phyloP scores from a whole-genome alignment of 1,140 invertebrate genomes.

The Thalassaphorura encarpata region DNA sequence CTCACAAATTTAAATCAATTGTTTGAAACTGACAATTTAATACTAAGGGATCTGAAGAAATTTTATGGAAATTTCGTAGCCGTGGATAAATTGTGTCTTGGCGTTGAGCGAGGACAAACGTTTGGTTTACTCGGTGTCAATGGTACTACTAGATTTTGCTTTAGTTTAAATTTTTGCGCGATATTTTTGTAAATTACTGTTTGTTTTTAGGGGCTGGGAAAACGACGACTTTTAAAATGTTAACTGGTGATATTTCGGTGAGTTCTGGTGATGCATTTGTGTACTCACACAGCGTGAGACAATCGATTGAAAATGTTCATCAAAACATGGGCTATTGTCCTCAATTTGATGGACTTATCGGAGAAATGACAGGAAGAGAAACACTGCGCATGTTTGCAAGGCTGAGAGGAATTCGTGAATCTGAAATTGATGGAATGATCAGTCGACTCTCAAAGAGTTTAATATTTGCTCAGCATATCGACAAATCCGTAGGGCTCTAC shows the following conservation, averaged over 20 bases:
- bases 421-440: slow-evolving; percentile 35
- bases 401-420: slow-evolving; percentile 56
- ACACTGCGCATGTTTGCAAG: slow-evolving; percentile 61
- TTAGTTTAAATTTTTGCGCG: neutral
- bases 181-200: neutral
- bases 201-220: slow-evolving; percentile 48
- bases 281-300: slow-evolving; percentile 39
- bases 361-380: slow-evolving; percentile 66
- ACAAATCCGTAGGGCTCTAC: slow-evolving; percentile 41
- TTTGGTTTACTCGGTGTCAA: slow-evolving; percentile 16
- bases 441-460: slow-evolving; percentile 36
- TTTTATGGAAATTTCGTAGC: slow-evolving; percentile 35
- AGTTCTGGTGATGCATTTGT: slow-evolving; percentile 50
- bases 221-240: slow-evolving; percentile 78
- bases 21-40: slow-evolving; percentile 4
- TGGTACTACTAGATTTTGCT: slow-evolving; percentile 46
- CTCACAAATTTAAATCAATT: neutral
- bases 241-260: slow-evolving; percentile 63
- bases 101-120: slow-evolving; percentile 8
- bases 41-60: slow-evolving; percentile 15
- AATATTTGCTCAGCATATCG: slow-evolving; percentile 37
- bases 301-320: slow-evolving; percentile 40
- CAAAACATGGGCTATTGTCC: slow-evolving; percentile 42
- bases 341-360: slow-evolving; percentile 70
- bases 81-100: slow-evolving; percentile 10